Evolutionary conservation across 2,888 invertebrate species (phyloP).

Genomic region (Acleris cristana): DNA sequence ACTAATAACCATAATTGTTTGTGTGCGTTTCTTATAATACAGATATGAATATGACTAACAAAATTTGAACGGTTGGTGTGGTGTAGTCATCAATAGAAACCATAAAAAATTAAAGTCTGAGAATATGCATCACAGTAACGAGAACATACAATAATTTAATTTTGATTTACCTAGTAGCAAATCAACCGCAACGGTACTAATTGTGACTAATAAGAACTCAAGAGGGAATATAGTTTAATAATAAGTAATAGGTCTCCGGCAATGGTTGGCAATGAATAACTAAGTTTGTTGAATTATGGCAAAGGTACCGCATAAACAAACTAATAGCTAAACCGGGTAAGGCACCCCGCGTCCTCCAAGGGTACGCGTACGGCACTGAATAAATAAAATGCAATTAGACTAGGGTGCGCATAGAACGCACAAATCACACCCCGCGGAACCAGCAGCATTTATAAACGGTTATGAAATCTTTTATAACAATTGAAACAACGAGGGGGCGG

Average conservation of each 20-base stretch:
- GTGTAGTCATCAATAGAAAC: constrained; percentile 5
- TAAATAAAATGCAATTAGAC: constrained; percentile 80
- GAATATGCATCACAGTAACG: constrained; percentile 14
- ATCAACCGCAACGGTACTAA: not conserved
- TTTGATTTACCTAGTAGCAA: too few relatives aligned
- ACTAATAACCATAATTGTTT: too few relatives aligned
- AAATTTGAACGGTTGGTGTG: not conserved
- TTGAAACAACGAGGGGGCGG: constrained; percentile 47
- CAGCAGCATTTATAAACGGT: constrained; percentile 53
- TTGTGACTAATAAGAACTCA: not conserved
- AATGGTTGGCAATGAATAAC: constrained; percentile 31
- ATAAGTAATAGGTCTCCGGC: constrained; percentile 9
- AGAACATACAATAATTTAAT: not conserved
- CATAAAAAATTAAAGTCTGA: not conserved
- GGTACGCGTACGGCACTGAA: constrained; percentile 63
- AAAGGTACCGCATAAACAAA: constrained; percentile 56
- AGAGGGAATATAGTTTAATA: not conserved
- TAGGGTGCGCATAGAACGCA: constrained; percentile 51
- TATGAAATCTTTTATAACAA: constrained; percentile 55
- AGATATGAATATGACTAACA: not conserved
- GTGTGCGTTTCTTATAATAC: too few relatives aligned
- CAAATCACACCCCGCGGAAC: constrained; percentile 51
- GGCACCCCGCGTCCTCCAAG: constrained; percentile 55
- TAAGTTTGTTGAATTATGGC: constrained; percentile 52
- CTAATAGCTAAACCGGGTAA: constrained; percentile 62